Percentiles rank a stretch among this genome's conserved stretches.
Evolutionary conservation across 2,888 invertebrate species (phyloP).

Genomic region (Spicauda simplicius): DNA sequence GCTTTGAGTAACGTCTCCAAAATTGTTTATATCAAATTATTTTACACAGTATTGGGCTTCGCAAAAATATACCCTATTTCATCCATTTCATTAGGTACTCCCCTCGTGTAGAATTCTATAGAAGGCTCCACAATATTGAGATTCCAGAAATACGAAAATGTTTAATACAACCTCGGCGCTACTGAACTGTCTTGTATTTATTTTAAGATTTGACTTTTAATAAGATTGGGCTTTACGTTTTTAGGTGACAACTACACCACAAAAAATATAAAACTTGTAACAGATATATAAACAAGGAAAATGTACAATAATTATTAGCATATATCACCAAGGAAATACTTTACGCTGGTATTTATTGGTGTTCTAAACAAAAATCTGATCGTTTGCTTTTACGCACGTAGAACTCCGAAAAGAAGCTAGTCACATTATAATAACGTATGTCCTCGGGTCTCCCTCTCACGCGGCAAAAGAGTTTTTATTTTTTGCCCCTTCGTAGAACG

Average conservation of each 20-base stretch:
- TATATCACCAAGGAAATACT: too few species aligned
- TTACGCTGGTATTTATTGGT: too few species aligned
- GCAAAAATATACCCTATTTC: slow-evolving; percentile 40
- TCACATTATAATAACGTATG: slow-evolving; percentile 43
- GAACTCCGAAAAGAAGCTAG: slow-evolving; percentile 23
- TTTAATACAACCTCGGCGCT: slow-evolving; percentile 3
- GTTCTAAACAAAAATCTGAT: too few species aligned
- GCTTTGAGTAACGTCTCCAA: slow-evolving; percentile 8
- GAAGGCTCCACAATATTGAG: slow-evolving; percentile 10
- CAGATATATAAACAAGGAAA: too few species aligned
- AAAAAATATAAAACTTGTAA: too few species aligned
- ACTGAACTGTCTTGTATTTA: not conserved
- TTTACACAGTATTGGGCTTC: slow-evolving; percentile 30
- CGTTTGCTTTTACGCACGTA: slow-evolving; percentile 3
- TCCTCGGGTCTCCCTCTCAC: slow-evolving; percentile 42
- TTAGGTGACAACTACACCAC: too few species aligned
- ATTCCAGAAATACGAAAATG: slow-evolving; percentile 22
- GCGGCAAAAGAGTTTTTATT: slow-evolving; percentile 57
- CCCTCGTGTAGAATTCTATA: slow-evolving; percentile 9
- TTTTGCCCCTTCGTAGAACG: slow-evolving; percentile 61
- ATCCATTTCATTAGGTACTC: slow-evolving; percentile 45
- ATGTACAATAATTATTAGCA: too few species aligned
- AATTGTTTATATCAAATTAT: slow-evolving; percentile 20
- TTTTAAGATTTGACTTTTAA: not conserved
- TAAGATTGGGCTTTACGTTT: not conserved